phyloP scores from a whole-genome alignment of 2,797 vertebrate genomes.

The Anolis apletophallus region DNA sequence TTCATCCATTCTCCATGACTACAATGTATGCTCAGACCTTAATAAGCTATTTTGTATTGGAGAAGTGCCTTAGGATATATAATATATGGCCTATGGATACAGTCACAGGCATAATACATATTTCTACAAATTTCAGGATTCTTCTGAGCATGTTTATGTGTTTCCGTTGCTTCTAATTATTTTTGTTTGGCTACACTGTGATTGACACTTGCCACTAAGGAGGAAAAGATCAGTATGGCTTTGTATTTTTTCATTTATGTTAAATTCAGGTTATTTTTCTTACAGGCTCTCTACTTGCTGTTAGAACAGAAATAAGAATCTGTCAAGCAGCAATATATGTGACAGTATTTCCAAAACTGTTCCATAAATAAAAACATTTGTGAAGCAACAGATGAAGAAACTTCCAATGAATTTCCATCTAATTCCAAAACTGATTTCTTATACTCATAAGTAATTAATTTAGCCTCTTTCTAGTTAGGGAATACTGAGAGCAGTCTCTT shows the following conservation, averaged over 20 bases:
- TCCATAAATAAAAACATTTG: neutral
- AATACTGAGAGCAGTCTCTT: constrained; percentile 59
- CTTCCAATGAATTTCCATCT: neutral
- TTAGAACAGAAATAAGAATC: neutral
- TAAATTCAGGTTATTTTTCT: neutral
- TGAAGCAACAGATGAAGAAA: neutral
- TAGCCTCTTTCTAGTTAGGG: constrained; percentile 22
- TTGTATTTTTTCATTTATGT: neutral
- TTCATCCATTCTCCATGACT: neutral
- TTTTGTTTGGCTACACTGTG: neutral
- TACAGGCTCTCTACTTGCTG: neutral
- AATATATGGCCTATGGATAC: neutral
- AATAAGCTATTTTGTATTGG: neutral
- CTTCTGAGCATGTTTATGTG: neutral
- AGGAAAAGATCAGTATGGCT: neutral
- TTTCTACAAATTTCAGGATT: neutral
- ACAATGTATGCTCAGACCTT: neutral
- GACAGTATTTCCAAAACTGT: neutral
- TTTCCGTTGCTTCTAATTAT: neutral
- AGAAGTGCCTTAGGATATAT: neutral
- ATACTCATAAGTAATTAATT: constrained; percentile 34
- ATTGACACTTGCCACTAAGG: neutral
- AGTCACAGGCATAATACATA: neutral
- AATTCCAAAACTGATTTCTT: constrained; percentile 46
- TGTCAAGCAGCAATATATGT: neutral